Base-by-base conservation (phyloP, 2,888 invertebrate genomes). In the Torymus tubicola region DNA sequence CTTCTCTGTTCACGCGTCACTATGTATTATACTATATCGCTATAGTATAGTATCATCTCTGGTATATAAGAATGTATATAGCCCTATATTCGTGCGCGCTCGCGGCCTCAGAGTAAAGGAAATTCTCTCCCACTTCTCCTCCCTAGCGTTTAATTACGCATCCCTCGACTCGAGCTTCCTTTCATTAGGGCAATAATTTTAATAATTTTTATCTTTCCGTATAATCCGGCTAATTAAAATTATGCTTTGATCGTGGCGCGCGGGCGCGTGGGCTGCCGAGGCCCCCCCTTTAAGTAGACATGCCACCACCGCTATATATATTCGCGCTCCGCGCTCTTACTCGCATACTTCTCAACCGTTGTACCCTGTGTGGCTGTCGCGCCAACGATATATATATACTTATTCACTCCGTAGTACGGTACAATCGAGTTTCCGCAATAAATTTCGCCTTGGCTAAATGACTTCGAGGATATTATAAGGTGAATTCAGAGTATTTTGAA, bases 111-210 rank as follows among this genome's bases (percentile, higher is more conserved):
- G 42, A 42, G 82, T 68, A 81, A 84, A 85, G 84, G 84, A 85
- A 84, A 83, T 83, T 81, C 84, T 83, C 42, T 42, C 42, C 10
- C 42, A 8, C 42, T 42, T 8, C 42, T 42, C 42, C 10, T 8
- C 85, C 86, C 84, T 82, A 86, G 86, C 89, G 88, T 90, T 90
- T 90, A 90, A 90, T 90, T 90, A 90, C 89, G 88, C 88, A 86
- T 86, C 88, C 88, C 87, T 85, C 81, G 80, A 60, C 72, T 80
- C 86, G 86, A 85, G 85, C 86, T 88, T 87, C 90, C 90, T 90
- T 90, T 90, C 89, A 90, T 90, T 90, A 90, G 88, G 88, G 90
- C 89, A 90, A 91, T 91, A 91, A 91, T 90, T 90, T 90, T 90
- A 89, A 90, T 90, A 90, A 90, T 90, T 91, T 90, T 90, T 90